A percentile compares a stretch with the other conserved stretches of the same genome.
These are phyloP conservation scores for Periplaneta americana DNA, from an alignment of 1,140 invertebrate species.

Conservation along the genomic window DNA sequence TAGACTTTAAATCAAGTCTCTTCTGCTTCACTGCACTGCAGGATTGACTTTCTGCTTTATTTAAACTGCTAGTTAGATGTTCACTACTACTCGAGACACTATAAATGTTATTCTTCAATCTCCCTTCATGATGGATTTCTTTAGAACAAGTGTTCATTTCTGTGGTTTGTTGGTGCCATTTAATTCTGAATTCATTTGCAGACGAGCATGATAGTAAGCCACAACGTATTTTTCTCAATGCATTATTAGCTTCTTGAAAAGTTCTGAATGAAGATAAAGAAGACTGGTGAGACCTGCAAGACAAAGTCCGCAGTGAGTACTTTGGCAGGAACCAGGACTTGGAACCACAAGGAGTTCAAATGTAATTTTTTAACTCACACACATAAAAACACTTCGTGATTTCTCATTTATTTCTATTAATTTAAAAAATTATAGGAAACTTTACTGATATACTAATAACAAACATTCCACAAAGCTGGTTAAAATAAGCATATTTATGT, in stretches of 20 bases:
- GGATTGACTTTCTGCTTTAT: neutral
- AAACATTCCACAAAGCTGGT: too few species aligned
- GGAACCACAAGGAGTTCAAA: conserved; percentile 14
- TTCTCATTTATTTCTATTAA: too few species aligned
- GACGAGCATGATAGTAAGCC: neutral
- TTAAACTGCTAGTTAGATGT: neutral
- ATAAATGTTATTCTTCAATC: neutral
- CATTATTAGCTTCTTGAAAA: neutral
- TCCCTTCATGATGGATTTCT: neutral
- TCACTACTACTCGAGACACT: neutral
- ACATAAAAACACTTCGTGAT: too few species aligned
- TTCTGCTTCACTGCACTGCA: neutral
- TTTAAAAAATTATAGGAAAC: too few species aligned
- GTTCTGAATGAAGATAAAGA: neutral
- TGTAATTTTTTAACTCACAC: conserved; percentile 37
- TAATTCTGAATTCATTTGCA: neutral
- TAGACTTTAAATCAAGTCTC: neutral
- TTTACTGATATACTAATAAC: too few species aligned
- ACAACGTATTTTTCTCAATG: neutral
- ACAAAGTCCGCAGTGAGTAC: conserved; percentile 12
- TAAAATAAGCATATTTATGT: too few species aligned
- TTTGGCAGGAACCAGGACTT: neutral
- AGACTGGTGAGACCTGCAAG: conserved; percentile 9
- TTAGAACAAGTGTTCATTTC: neutral
- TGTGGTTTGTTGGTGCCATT: neutral